Evolutionary conservation across 2,888 invertebrate species (phyloP), one percentile per base, ranked within the genome.

Genomic region (Hyalella azteca): DNA sequence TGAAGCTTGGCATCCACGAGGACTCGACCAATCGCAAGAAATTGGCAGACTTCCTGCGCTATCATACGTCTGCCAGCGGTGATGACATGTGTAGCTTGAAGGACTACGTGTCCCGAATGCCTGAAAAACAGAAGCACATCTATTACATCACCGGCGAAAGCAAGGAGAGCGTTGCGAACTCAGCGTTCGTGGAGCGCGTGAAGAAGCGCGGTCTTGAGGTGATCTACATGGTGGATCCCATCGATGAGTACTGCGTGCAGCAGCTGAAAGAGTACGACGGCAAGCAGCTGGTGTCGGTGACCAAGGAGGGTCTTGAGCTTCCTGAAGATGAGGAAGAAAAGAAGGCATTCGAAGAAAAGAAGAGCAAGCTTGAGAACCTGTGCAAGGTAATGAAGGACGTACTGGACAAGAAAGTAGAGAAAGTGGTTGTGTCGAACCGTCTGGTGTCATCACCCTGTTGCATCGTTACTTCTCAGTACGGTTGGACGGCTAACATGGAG

Each of bases 401-500:
- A 87, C 90, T 99, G 77, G 98, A 98, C 90, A 97, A 92, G 91
- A 98, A 97, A 90, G 97, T 99, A 13, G 98, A 99, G 89, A 98
- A 99, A 89, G 97, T 98, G 4, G 94, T 95, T 0, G 95, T 99
- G 0, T 97, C 97, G 0, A 98, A 98, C 90, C 92, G 98, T 87
- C 90, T 99, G 85, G 98, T 98, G 0, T 94, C 96, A 86, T 98
- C 98, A 0, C 98, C 99, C 0, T 99, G 98, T 91, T 99, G 98
- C 89, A 98, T 99, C 86, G 98, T 99, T 79, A 99, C 98, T 0
- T 95, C 96, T 0, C 98, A 98, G 88, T 99, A 97, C 87, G 99
- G 98, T 76, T 99, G 98, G 99, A 96, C 98, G 0, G 98, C 98
- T 0, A 99, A 99, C 90, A 99, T 99, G 98, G 99, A 99, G 88